Base-by-base conservation (phyloP, 2,888 invertebrate species). In the Xestoiulus laeticollis region DNA sequence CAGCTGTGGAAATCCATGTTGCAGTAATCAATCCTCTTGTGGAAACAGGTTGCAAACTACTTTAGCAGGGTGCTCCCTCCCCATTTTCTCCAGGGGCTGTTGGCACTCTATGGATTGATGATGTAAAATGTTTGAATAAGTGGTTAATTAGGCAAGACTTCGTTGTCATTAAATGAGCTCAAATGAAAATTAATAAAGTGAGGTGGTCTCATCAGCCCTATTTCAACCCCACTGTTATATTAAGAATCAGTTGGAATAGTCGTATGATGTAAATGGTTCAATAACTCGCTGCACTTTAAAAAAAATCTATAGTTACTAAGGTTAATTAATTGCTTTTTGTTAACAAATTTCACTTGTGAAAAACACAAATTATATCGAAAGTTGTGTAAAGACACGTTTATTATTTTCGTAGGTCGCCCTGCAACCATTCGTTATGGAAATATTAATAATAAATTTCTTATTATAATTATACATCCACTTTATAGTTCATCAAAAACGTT, bases 131-230 rank as follows among this genome's bases (percentile, higher is more conserved):
- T 78, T 78, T 78, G 78, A 78, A 78, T 78, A 78, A 78, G 78
- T 78, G 78, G 78, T 78, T 78, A 78, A 78, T 78, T 78, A 78
- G 78, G 78, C 78, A 78, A 78, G 30, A 26, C 78, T 78, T 30
- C 78, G 78, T 78, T 30, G 78, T 78, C 78, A 78, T 78, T 78
- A 78, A 78, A 78, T 26, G 78, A 26, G 30, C 78, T 78, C 78
- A 78, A 78, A 78, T 78, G 78, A 78, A 78, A 78, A 78, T 78
- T 78, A 78, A 78, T 78, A 78, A 78, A 78, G 78, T 78, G 78
- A 30, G 78, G 78, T 78, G 78, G 78, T 30, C 2, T 78, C 78
- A 78, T 30, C 78, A 12, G 78, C 30, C 78, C 30, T 30, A 14
- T 30, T 78, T 78, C 78, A 78, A 78, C 14, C 78, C 78, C 78